A percentile compares a stretch with the other conserved stretches of the same genome.
phyloP scores from a whole-genome alignment of 1,140 invertebrate genomes.

The Orchesella cincta region DNA sequence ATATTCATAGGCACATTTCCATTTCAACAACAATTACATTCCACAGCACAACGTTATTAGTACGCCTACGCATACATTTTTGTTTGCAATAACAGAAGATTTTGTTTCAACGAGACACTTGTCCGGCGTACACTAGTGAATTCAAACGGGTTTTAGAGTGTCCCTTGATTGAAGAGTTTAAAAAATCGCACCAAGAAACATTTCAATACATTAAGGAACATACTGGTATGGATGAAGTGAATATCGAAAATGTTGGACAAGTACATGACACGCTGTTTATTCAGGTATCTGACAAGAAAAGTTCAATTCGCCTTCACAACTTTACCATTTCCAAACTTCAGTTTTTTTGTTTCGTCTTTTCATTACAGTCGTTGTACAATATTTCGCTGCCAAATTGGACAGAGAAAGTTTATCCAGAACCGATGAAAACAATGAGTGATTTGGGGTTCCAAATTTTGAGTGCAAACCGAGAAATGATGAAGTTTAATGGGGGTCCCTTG shows the following conservation, averaged over 20 bases:
- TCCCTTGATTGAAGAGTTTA: not conserved
- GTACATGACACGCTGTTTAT: not conserved
- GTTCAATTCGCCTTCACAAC: no score
- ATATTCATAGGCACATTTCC: not conserved
- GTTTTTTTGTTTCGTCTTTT: no score
- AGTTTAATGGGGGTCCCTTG: not conserved
- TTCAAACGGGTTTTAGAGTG: not conserved
- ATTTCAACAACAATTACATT: not conserved
- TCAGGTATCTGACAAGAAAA: not conserved
- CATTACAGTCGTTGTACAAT: not conserved
- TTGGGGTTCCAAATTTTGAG: not conserved
- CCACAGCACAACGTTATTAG: no score
- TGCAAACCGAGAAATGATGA: not conserved
- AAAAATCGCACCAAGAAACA: not conserved
- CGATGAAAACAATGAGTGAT: not conserved
- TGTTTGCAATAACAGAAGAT: not conserved
- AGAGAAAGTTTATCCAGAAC: not conserved
- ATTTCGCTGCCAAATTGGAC: not conserved
- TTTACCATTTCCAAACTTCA: no score
- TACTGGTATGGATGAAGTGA: not conserved
- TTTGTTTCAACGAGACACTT: not conserved
- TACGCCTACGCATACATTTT: no score
- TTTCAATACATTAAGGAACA: not conserved
- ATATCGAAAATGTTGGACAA: not conserved
- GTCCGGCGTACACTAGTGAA: not conserved